Conservation (phyloP, 1,140 invertebrate genomes). For the Ceratosolen solmsi region DNA sequence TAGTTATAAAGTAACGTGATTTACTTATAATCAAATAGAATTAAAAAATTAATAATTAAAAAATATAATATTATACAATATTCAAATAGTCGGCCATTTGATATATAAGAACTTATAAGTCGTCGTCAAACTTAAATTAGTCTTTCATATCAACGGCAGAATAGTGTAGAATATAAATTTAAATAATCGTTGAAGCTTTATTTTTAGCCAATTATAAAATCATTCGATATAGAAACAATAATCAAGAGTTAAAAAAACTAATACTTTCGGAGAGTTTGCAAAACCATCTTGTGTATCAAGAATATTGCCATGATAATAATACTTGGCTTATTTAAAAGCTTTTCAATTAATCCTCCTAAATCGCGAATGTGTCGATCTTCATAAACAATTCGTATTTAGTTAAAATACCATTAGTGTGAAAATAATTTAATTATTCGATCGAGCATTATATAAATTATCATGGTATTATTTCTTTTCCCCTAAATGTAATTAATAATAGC, state of each 20-base stretch:
- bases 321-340: conserved; percentile 24
- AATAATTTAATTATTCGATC: conserved; percentile 21
- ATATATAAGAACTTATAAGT: too few relatives aligned
- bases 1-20: too few relatives aligned
- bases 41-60: too few relatives aligned
- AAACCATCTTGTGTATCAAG: neutral
- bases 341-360: conserved; percentile 20
- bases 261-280: neutral
- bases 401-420: neutral
- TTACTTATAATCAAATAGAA: too few relatives aligned
- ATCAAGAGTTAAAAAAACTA: neutral
- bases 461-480: neutral
- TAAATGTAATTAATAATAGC: neutral
- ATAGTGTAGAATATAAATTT: too few relatives aligned
- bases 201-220: neutral
- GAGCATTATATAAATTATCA: neutral
- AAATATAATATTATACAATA: too few relatives aligned
- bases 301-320: conserved; percentile 2
- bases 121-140: too few relatives aligned
- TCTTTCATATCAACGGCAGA: too few relatives aligned
- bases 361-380: neutral
- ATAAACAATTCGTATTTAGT: conserved; percentile 12
- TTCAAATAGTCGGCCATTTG: too few relatives aligned
- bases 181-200: too few relatives aligned
- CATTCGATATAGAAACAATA: neutral